These are phyloP conservation scores for Neolamprologus devosi DNA, from an alignment of 2,113 vertebrate genomes.

Conservation along the genomic window DNA sequence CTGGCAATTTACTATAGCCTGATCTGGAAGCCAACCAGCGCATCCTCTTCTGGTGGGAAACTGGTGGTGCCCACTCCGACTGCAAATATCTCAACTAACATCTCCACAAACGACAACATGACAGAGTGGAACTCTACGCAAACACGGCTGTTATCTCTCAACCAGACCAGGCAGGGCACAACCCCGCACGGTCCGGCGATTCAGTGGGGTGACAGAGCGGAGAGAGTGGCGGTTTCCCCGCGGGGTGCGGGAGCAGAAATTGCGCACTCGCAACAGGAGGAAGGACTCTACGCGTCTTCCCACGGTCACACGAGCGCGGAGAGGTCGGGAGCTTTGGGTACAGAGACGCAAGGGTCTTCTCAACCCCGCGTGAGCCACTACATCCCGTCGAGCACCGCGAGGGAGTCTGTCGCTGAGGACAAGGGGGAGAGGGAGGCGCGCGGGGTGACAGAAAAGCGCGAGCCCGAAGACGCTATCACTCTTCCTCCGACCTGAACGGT, in stretches of 20 bases:
- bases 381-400: not conserved
- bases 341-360: not conserved
- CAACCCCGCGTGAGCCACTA: not conserved
- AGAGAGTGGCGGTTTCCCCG: slow-evolving; percentile 1
- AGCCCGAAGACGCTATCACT: slow-evolving; percentile 1
- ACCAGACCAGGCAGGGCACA: slow-evolving; percentile 12
- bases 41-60: slow-evolving; percentile 46
- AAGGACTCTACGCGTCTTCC: slow-evolving; percentile 39
- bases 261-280: slow-evolving; percentile 34
- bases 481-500: slow-evolving; percentile 5
- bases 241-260: slow-evolving; percentile 3
- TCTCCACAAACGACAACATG: slow-evolving; percentile 31
- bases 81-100: slow-evolving; percentile 52
- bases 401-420: not conserved
- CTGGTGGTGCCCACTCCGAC: slow-evolving; percentile 21
- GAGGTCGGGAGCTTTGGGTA: not conserved
- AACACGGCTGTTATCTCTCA: slow-evolving; percentile 8
- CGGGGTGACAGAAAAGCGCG: not conserved
- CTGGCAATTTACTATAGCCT: slow-evolving; percentile 96
- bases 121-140: slow-evolving; percentile 66
- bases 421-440: not conserved
- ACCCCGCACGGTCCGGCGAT: slow-evolving; percentile 11
- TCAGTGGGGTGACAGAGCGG: slow-evolving; percentile 32
- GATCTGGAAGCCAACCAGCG: slow-evolving; percentile 86
- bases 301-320: slow-evolving; percentile 20